Evolutionary conservation across 2,113 vertebrate genomes (phyloP), one percentile per base, ranked within the genome.

Genomic region (Neogobius melanostomus): DNA sequence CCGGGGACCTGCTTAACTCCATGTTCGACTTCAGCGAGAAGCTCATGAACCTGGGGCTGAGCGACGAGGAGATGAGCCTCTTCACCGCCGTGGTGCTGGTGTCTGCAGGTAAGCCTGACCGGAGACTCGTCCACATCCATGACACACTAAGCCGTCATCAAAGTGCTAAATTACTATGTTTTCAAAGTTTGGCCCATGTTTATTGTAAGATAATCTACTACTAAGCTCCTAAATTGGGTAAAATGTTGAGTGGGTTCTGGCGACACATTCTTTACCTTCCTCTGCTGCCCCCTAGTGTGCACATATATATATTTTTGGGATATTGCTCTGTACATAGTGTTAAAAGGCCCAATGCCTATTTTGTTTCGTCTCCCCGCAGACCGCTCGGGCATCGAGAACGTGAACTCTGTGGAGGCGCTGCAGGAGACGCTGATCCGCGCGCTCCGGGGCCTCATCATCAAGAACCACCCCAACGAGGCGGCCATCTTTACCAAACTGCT

Each of bases 21-120:
- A 97, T 99, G 95, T 96, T 98, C 76, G 97, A 99, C 71, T 99
- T 99, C 67, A 97, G 95, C 0, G 95, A 97, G 86, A 98, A 99
- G 83, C 93, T 99, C 8, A 94, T 91, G 76, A 93, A 92, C 69
- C 92, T 99, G 63, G 92, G 94, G 45, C 96, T 99, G 44, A 95
- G 93, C 0, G 95, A 98, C 77, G 95, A 98, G 89, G 97, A 99
- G 85, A 98, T 98, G 95, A 97, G 96, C 86, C 94, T 99, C 82
- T 98, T 99, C 85, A 98, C 95, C 15, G 96, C 96, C 0, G 96
- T 99, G 78, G 96, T 98, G 21, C 93, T 99, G 64, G 96, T 99
- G 10, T 99, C 97, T 84, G 97, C 97, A 84, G 96, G 97, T 99
- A 92, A 90, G 79, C 62, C 50, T 56, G 28, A 36, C 28, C 28